Base-by-base conservation (phyloP, 2,797 vertebrate species). In the Phalloptychus januarius region DNA sequence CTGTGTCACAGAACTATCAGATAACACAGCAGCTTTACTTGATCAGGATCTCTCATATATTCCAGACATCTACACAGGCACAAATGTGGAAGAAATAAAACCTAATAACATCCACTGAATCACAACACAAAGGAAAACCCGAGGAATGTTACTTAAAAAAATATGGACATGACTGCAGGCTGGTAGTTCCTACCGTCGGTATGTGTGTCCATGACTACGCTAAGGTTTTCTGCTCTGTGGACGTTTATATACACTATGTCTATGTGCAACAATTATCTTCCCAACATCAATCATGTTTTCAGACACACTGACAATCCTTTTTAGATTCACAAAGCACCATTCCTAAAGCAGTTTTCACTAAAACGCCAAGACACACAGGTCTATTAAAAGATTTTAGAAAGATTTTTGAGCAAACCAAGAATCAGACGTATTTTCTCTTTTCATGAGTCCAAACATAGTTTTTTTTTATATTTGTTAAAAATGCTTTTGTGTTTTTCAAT, bases 1-100 rank as follows among this genome's bases (percentile, higher is more conserved):
- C 85, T 89, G 78, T 85, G 91, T 90, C 90, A 90, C 86, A 87
- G 85, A 76, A 74, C 88, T 92, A 89, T 92, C 88, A 50, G 86
- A 89, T 89, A 88, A 85, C 89, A 79, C 73, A 69, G 40, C 92
- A 89, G 89, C 92, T 89, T 92, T 88, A 88, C 87, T 89, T 76
- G 83, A 93, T 92, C 87, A 84, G 81, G 80, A 91, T 81, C 79
- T 72, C 78, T 86, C 87, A 89, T 85, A 75, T 78, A 77, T 79
- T 78, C 73, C 69, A 79, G 73, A 83, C 71, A 72, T 79, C 74
- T 38, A 75, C 70, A 45, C 71, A n/a, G 11, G 12, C 75, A 76
- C 79, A 85, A 48, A 88, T 79, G 81, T 78, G 52, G 76, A 69
- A 76, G 44, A 78, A 81, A 84, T 78, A 72, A 82, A 89, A 63